Evolutionary conservation across 1,140 invertebrate genomes (phyloP), one percentile per base, ranked within the genome.

Genomic region (Ips typographus): DNA sequence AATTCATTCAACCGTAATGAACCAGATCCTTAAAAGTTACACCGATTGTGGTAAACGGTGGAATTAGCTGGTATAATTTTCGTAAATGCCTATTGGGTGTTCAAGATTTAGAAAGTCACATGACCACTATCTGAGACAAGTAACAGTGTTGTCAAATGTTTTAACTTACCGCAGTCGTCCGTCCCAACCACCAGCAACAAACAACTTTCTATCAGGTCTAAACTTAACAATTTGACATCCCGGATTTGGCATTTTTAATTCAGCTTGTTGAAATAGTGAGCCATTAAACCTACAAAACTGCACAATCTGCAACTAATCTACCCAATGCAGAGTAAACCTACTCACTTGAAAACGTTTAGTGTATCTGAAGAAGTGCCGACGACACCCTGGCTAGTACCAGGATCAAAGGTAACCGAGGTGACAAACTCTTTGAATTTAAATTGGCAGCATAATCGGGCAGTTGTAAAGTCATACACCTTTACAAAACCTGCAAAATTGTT

Each of bases 181-280:
- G 77, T 94, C 92, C 89, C 90, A 93, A 37, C 91, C 89, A 43
- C 87, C 92, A 38, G 85, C 83, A 37, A 87, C 86, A 76, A 94
- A 88, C 3, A 94, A 87, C 79, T 90, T 92, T 6, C 87, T 83
- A 82, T 94, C 92, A 0, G 80, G 74, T 64, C 91, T 83, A 56
- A 92, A 85, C 69, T 84, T 83, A n/a, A 93, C 81, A 71, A 84
- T 84, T 76, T 88, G 89, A 40, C 89, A 88, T 51, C 93, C 93
- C 3, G 86, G 80, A 79, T 91, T 91, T 73, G 87, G 90, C 6
- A 92, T 83, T 41, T 80, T 77, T 44, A 90, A 77, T 73, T 85
- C 85, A 68, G 80, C 80, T 78, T 87, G 86, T 67, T 86, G 81
- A 59, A 80, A 22, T 22, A 22, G 22, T 22, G 22, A 22, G 22